phyloP scores from a whole-genome alignment of 2,888 invertebrate genomes.

The Gibbula magus region DNA sequence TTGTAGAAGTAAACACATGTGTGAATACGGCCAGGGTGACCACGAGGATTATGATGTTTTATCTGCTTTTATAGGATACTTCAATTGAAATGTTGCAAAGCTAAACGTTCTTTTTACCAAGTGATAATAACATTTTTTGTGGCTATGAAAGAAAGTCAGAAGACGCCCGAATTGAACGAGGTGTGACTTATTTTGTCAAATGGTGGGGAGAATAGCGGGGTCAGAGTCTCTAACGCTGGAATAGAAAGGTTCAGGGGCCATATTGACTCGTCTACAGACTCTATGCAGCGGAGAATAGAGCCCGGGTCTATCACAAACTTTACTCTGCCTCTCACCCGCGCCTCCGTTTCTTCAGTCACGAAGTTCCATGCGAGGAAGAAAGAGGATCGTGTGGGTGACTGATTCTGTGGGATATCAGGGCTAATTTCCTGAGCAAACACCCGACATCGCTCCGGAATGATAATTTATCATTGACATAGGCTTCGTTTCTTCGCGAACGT shows the following conservation, averaged over 20 bases:
- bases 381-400: background rate
- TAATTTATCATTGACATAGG: slow-evolving; percentile 5
- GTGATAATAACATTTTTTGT: slow-evolving; percentile 6
- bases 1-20: too few relatives aligned
- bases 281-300: background rate
- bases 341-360: background rate
- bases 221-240: background rate
- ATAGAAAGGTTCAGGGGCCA: background rate
- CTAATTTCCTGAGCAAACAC: slow-evolving; percentile 17
- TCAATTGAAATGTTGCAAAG: background rate
- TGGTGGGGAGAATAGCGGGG: background rate
- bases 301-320: background rate
- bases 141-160: slow-evolving; percentile 19
- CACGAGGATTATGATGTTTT: background rate
- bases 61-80: background rate
- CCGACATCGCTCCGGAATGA: background rate
- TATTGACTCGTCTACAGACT: background rate
- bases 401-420: background rate
- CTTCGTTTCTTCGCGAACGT: background rate
- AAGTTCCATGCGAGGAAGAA: background rate
- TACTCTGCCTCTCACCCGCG: background rate
- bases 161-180: background rate
- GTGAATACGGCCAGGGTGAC: too few relatives aligned
- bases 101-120: slow-evolving; percentile 1
- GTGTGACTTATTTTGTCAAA: slow-evolving; percentile 19